A percentile compares a stretch with the other conserved stretches of the same genome.
These are phyloP conservation scores for Arrhopalites spinosus DNA, from an alignment of 2,888 invertebrate genomes.

Conservation along the genomic window DNA sequence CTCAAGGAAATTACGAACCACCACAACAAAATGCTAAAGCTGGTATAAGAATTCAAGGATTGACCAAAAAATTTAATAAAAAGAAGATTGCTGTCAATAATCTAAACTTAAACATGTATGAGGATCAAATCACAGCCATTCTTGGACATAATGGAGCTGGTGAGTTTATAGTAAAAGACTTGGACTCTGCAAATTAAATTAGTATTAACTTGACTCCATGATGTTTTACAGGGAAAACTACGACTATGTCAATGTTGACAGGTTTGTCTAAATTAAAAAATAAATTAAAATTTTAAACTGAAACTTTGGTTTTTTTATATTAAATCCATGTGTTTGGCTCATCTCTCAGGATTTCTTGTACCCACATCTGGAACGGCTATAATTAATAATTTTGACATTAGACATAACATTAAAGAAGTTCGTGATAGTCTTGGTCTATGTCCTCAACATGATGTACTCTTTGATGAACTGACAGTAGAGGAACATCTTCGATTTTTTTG, in stretches of 20 bases:
- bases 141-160: slow-evolving; percentile 88
- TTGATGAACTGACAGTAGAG: slow-evolving; percentile 77
- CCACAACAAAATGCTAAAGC: too few relatives aligned
- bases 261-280: too few relatives aligned
- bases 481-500: slow-evolving; percentile 85
- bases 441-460: slow-evolving; percentile 73
- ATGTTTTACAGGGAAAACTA: not conserved
- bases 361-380: not conserved
- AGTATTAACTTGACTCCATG: not conserved
- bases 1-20: too few relatives aligned
- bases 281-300: too few relatives aligned
- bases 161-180: not conserved
- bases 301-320: too few relatives aligned
- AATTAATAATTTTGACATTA: not conserved
- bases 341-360: not conserved
- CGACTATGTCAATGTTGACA: not conserved
- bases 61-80: too few relatives aligned
- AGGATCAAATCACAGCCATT: slow-evolving; percentile 81
- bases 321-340: too few relatives aligned
- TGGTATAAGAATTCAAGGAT: too few relatives aligned
- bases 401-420: not conserved
- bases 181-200: not conserved
- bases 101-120: too few relatives aligned
- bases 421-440: not conserved
- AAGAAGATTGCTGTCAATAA: too few relatives aligned